Conservation (phyloP, 2,888 invertebrate genomes). For the Magallana nippona region DNA sequence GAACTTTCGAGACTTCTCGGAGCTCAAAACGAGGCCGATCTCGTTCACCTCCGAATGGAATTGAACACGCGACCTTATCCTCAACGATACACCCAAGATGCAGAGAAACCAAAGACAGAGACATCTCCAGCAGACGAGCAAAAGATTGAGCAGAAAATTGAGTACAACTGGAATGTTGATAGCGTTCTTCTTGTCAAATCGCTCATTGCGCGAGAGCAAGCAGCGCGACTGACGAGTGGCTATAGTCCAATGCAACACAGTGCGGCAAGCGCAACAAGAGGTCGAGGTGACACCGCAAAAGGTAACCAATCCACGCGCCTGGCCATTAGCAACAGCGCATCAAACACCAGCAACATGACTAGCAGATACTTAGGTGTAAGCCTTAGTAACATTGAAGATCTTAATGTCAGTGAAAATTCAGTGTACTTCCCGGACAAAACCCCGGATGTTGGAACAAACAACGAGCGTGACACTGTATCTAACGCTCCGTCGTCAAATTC, state of each 20-base stretch:
- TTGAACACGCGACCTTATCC: background rate
- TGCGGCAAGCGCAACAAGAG: background rate
- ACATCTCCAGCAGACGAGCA: background rate
- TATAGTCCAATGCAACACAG: background rate
- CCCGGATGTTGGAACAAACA: background rate
- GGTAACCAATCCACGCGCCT: too few relatives aligned
- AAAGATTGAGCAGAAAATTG: background rate
- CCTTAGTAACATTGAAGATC: background rate
- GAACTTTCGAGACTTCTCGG: background rate
- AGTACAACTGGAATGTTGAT: background rate
- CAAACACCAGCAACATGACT: background rate
- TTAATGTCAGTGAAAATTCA: background rate
- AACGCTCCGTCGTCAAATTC: background rate
- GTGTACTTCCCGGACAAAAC: background rate
- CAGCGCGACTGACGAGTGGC: background rate
- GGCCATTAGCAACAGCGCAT: too few relatives aligned
- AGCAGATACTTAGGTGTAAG: background rate
- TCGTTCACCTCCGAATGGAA: background rate
- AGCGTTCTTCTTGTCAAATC: background rate
- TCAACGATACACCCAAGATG: background rate
- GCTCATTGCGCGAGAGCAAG: slow-evolving; percentile 8
- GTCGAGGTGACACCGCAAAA: background rate
- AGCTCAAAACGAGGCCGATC: background rate
- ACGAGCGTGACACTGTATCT: background rate
- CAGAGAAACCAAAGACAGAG: background rate